Base-by-base conservation (phyloP, 2,888 invertebrate genomes). In the Cinara cedri region DNA sequence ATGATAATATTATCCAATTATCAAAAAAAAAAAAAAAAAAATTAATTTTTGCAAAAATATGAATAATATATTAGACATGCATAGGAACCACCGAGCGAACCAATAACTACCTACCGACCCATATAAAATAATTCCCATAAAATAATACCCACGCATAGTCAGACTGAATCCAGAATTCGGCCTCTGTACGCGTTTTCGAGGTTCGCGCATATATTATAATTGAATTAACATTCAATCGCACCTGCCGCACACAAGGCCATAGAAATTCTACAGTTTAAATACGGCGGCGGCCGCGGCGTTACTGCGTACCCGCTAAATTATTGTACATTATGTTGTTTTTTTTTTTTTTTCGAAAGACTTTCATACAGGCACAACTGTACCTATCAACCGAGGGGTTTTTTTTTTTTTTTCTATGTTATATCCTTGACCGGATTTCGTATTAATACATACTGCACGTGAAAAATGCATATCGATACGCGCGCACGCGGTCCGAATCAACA, bases 401-500 rank as follows among this genome's bases (percentile, higher is more conserved):
- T 34, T 34, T 34, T 34, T 34, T 34, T 34, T 34, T 34, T 34
- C 6, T n/a, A n/a, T 6, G 34, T 34, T n/a, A 57, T 68, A 78
- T 78, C 78, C 78, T 78, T 78, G 78, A 78, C 78, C 78, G 78
- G 66, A 70, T 78, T 78, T 70, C 49, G 68, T 42, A 26, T 60
- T 16, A n/a, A n/a, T n/a, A n/a, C n/a, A 34, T 34, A 34, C 34
- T n/a, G 24, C 72, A 63, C 63, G 72, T 74, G 68, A 78, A 78
- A 78, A 78, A 78, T 14, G 26, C 10, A 70, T 68, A 49, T 19
- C 16, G 9, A 19, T 46, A 26, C 13, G 3, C 26, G 6, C 34
- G 54, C n/a, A n/a, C 46, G 51, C 21, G 62, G 63, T 72, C 51
- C 51, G 63, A 63, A 54, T 63, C 72, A 75, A 75, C 75, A 75